Percentiles rank a stretch among this genome's conserved stretches.
Evolutionary conservation across 2,113 vertebrate genomes (phyloP).

Genomic region (Sapajus apella): DNA sequence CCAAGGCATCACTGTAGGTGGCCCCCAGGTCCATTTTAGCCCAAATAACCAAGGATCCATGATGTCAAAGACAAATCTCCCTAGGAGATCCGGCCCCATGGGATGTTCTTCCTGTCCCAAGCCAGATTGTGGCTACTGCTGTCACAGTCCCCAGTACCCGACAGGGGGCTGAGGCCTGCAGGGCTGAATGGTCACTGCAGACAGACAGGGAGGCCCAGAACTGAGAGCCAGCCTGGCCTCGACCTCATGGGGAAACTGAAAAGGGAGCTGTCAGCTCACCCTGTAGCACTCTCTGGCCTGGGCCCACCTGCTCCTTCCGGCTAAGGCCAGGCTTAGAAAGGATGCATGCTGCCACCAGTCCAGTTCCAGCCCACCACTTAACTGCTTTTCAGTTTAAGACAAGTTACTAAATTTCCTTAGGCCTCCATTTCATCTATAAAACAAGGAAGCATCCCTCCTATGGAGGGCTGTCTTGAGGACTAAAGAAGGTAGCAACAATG

Average conservation of each 20-base stretch:
- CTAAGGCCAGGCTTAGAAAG: neutral
- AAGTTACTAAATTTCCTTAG: neutral
- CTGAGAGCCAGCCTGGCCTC: neutral
- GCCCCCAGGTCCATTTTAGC: neutral
- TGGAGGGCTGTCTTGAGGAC: neutral
- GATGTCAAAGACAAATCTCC: neutral
- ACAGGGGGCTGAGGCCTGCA: neutral
- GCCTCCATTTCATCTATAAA: conserved; percentile 29
- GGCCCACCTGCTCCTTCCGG: neutral
- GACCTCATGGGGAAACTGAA: neutral
- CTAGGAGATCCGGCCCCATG: neutral
- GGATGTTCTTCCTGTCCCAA: neutral
- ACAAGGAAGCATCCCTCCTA: neutral
- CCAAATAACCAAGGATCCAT: neutral
- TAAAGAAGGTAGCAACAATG: neutral
- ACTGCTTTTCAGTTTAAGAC: neutral
- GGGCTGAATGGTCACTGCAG: neutral
- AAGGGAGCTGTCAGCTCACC: neutral
- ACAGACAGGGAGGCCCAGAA: neutral
- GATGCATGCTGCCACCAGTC: neutral
- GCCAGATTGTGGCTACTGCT: neutral
- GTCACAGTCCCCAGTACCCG: neutral
- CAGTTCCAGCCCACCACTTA: neutral
- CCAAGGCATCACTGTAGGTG: neutral
- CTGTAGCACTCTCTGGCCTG: neutral